Evolutionary conservation across 2,113 vertebrate genomes (phyloP).

Genomic region (Pao palembangensis): DNA sequence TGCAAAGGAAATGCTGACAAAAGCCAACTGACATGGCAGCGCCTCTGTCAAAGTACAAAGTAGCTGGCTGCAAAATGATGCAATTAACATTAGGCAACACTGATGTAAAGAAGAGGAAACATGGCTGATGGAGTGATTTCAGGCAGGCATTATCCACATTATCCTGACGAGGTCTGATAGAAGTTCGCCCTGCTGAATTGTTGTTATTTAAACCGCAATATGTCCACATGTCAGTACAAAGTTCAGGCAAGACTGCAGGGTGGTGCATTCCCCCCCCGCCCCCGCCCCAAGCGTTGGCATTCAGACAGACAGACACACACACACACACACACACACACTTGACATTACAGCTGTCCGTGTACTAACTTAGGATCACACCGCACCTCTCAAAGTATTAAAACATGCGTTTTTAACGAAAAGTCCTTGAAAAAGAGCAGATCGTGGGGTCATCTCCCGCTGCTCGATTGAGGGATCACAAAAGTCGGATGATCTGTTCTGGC

Average conservation of each 20-base stretch:
- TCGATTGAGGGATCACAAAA: neutral
- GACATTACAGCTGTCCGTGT: too few species aligned
- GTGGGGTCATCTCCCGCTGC: too few species aligned
- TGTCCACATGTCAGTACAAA: constrained; percentile 55
- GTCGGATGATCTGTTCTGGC: constrained; percentile 5
- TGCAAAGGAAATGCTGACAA: neutral
- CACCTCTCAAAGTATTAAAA: neutral
- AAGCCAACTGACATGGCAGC: neutral
- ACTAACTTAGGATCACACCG: neutral
- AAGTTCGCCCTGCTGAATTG: constrained; percentile 8
- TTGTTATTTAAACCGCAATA: neutral
- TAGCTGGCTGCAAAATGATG: constrained; percentile 14
- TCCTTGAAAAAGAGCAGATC: too few species aligned
- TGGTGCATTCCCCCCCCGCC: neutral
- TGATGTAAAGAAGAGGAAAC: neutral
- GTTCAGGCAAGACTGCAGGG: constrained; percentile 43
- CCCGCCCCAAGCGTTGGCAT: neutral
- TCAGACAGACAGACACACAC: too few species aligned
- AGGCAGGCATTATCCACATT: neutral
- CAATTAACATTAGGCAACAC: constrained; percentile 34
- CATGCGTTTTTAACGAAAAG: neutral
- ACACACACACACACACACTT: too few species aligned
- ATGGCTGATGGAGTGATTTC: neutral
- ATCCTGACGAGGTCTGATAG: constrained; percentile 16
- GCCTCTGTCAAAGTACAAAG: neutral